These are phyloP conservation scores for Sinocyclocheilus grahami DNA, from an alignment of 2,113 vertebrate species.

Conservation along the genomic window DNA sequence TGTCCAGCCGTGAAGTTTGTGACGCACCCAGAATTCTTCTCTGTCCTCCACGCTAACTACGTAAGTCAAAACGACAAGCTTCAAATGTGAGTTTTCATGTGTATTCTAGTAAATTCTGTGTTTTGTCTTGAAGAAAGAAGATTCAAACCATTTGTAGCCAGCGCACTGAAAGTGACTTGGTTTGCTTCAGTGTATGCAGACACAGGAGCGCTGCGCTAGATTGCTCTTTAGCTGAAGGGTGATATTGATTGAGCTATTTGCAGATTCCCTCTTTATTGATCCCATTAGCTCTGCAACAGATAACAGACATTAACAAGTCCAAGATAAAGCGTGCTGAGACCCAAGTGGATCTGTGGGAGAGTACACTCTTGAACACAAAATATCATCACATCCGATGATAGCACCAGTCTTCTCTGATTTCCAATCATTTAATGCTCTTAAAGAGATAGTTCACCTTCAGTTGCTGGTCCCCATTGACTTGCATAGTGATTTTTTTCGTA, in stretches of 20 bases:
- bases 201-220: too few species aligned
- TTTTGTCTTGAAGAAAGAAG: not conserved
- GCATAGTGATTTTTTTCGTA: too few species aligned
- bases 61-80: conserved; percentile 75
- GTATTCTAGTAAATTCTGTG: not conserved
- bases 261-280: conserved; percentile 30
- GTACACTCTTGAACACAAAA: not conserved
- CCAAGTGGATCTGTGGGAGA: not conserved
- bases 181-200: not conserved
- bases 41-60: conserved; percentile 92
- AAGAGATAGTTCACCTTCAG: too few species aligned
- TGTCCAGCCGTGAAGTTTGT: conserved; percentile 97
- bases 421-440: too few species aligned
- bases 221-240: not conserved
- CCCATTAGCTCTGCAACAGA: not conserved
- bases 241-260: conserved; percentile 37
- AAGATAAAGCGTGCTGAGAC: conserved; percentile 1
- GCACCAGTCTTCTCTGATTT: too few species aligned
- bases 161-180: not conserved
- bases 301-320: conserved; percentile 6
- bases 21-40: conserved; percentile 97
- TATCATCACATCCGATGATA: too few species aligned
- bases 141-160: not conserved
- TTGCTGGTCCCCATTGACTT: too few species aligned
- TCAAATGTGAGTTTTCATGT: not conserved